phyloP scores from a whole-genome alignment of 2,113 vertebrate genomes.

The Scytalopus superciliaris region DNA sequence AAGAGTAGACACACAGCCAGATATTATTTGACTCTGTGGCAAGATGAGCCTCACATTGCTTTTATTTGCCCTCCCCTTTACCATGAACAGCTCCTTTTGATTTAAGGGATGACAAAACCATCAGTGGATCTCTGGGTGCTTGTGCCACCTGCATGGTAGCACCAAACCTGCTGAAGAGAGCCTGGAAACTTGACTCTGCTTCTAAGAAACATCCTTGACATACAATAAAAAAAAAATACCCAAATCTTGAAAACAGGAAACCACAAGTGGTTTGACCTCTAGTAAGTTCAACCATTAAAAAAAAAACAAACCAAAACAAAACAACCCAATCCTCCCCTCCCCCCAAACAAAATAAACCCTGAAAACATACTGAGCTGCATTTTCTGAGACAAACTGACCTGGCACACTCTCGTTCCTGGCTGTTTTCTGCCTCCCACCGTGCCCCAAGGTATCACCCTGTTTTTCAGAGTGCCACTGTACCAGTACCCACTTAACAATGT shows the following conservation, averaged over 20 bases:
- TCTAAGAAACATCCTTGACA: background rate
- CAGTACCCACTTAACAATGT: background rate
- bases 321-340: no score
- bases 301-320: background rate
- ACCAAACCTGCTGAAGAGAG: background rate
- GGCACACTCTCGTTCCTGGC: background rate
- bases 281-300: background rate
- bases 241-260: constrained; percentile 40
- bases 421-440: background rate
- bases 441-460: background rate
- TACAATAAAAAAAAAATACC: background rate
- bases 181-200: background rate
- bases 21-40: background rate
- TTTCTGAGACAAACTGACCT: background rate
- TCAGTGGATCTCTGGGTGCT: rapidly evolving
- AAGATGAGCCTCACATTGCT: rapidly evolving
- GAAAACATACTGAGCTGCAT: background rate
- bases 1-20: rapidly evolving
- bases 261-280: background rate
- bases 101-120: background rate
- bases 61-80: background rate
- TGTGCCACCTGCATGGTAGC: rapidly evolving
- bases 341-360: background rate
- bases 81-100: background rate
- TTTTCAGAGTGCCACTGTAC: background rate